Evolutionary conservation across 2,113 vertebrate genomes (phyloP).

Genomic region (Dascyllus trimaculatus): DNA sequence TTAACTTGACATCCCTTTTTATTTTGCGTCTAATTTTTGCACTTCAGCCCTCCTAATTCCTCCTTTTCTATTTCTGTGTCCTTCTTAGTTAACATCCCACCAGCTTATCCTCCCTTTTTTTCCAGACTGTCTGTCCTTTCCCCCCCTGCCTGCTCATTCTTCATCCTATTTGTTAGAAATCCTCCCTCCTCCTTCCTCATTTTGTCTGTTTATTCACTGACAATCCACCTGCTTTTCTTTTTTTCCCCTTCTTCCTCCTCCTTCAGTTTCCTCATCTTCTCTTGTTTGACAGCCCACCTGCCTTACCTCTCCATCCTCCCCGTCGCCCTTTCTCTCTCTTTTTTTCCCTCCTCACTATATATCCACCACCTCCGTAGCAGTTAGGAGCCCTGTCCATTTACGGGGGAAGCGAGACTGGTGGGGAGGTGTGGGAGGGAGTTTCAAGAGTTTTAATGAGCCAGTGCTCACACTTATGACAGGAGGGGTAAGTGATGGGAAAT

Average conservation of each 20-base stretch:
- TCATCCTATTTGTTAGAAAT: slow-evolving; percentile 65
- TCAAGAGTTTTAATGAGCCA: slow-evolving; percentile 77
- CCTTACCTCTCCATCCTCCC: slow-evolving; percentile 50
- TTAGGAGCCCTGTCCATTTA: slow-evolving; percentile 50
- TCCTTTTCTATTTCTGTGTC: slow-evolving; percentile 23
- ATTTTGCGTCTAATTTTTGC: slow-evolving; percentile 5
- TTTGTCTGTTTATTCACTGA: slow-evolving; percentile 55
- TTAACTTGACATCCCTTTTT: neutral
- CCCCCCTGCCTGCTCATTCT: slow-evolving; percentile 37
- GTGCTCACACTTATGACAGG: slow-evolving; percentile 64
- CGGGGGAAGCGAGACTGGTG: slow-evolving; percentile 16
- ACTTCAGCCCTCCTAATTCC: slow-evolving; percentile 20
- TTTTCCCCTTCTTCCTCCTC: too few relatives aligned
- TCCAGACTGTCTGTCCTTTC: slow-evolving; percentile 50
- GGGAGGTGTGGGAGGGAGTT: slow-evolving; percentile 60
- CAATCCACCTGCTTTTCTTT: slow-evolving; percentile 33
- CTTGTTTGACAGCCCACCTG: slow-evolving; percentile 34
- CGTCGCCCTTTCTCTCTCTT: neutral
- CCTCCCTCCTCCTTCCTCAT: slow-evolving; percentile 47
- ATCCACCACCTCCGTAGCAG: slow-evolving; percentile 31
- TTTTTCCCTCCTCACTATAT: neutral
- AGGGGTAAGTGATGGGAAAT: slow-evolving; percentile 64
- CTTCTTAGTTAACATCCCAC: slow-evolving; percentile 37
- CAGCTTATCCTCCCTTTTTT: slow-evolving; percentile 29
- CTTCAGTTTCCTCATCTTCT: slow-evolving; percentile 23